phyloP scores from a whole-genome alignment of 2,797 vertebrate genomes.

The Zenarchopterus dispar region DNA sequence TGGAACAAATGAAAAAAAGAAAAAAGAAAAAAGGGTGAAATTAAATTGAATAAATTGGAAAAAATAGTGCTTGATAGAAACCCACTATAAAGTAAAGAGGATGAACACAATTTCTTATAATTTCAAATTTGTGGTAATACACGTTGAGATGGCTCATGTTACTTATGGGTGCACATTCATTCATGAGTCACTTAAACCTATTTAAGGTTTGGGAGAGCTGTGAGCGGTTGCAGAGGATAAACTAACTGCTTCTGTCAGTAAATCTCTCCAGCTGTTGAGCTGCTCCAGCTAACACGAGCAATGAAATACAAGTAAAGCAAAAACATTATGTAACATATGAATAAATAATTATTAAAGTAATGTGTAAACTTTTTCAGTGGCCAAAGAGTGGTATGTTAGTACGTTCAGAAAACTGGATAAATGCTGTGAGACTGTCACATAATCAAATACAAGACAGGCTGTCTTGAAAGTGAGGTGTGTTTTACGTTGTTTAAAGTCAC shows the following conservation, averaged over 20 bases:
- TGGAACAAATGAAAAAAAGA: slow-evolving; percentile 61
- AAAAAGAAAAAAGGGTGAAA: slow-evolving; percentile 28
- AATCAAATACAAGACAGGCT: not conserved
- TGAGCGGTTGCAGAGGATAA: not conserved
- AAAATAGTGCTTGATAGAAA: not conserved
- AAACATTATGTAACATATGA: not conserved
- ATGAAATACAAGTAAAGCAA: not conserved
- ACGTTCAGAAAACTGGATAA: not conserved
- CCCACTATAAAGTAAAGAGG: not conserved
- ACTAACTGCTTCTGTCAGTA: not conserved
- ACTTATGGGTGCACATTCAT: not conserved
- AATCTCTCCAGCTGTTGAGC: slow-evolving; percentile 1
- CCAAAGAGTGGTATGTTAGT: not conserved
- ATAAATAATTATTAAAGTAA: not conserved
- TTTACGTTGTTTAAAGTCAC: not conserved
- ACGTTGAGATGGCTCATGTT: not conserved
- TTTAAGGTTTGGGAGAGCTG: not conserved
- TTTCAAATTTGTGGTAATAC: not conserved
- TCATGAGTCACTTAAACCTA: not conserved
- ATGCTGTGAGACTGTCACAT: not conserved
- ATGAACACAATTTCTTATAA: not conserved
- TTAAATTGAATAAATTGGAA: slow-evolving; percentile 1
- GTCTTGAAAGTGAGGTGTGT: not conserved
- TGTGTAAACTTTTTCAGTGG: not conserved
- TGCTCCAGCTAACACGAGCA: not conserved